Base-by-base conservation (phyloP, 1,140 invertebrate species). In the Diploscapter pachys region DNA sequence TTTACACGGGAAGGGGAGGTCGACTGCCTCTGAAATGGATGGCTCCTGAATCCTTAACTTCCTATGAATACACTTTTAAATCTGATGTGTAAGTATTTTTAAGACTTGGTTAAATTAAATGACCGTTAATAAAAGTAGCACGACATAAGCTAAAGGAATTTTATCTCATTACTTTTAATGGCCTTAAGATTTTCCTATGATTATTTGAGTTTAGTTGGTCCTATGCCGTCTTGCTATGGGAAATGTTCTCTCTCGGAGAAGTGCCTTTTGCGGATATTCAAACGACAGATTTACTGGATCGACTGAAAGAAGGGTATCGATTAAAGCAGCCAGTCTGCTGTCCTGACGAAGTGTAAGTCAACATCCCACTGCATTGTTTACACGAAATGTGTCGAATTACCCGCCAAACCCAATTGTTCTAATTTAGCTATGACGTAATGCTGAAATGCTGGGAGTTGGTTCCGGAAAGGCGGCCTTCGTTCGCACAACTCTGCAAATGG, bases 1-100 rank as follows among this genome's bases (percentile, higher is more conserved):
- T 98, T 86, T 91, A 93, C 71, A 98, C 97, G 87, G 95, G 92
- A 65, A 95, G 93, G n/a, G 94, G 96, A 86, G 92, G 92, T 88
- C 90, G 90, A 88, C 56, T 74, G 4, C 71, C 64, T 5, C 92
- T 99, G 2, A 96, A 97, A 88, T 99, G 96, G 96, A 98, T 99
- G 96, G 94, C 95, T 2, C 95, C 95, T 0, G 96, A 99, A 87
- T 94, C 95, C 1, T 87, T 98, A 3, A 95, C 78, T n/a, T 71
- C 71, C 4, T 83, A 78, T 61, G 81, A 81, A 64, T 81, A 81
- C 63, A 78, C 79, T 6, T 80, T 74, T 63, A 82, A 81, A 63
- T 73, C 75, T 9, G 81, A 81, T 68, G 81, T 81, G 78, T 79
- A 56, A 51, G 79, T 77, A 53, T 13, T n/a, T 55, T 50, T 50